phyloP scores from a whole-genome alignment of 1,140 invertebrate species.

The Drosophila insularis region DNA sequence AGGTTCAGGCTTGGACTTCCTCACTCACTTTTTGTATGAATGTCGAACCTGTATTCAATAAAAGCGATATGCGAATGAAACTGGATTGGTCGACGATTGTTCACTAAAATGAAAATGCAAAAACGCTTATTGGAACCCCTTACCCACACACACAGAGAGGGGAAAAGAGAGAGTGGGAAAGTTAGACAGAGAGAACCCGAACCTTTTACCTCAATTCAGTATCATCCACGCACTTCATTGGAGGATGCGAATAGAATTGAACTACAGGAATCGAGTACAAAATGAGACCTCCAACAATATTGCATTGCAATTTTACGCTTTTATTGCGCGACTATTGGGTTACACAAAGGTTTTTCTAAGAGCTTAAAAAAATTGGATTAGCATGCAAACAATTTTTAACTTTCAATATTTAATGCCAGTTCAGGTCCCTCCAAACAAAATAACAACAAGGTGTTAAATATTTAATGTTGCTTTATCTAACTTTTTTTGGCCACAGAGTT shows the following conservation, averaged over 20 bases:
- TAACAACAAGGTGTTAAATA: not conserved
- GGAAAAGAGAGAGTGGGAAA: too few relatives aligned
- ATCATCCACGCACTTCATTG: constrained; percentile 14
- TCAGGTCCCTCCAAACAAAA: too few relatives aligned
- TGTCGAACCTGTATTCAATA: constrained; percentile 18
- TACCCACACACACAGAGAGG: constrained; percentile 5
- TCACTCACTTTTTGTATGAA: not conserved
- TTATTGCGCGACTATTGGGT: constrained; percentile 6
- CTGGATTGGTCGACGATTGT: constrained; percentile 1
- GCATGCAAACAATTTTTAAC: not conserved
- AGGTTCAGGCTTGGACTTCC: not conserved
- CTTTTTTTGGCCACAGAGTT: constrained; percentile 10
- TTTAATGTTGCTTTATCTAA: not conserved
- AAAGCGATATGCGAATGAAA: constrained; percentile 11
- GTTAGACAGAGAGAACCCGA: not conserved
- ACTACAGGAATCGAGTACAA: not conserved
- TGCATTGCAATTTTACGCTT: constrained; percentile 14
- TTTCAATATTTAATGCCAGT: not conserved
- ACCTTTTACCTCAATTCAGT: not conserved
- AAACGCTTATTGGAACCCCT: constrained; percentile 15
- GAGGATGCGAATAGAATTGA: constrained; percentile 3
- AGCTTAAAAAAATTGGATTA: not conserved
- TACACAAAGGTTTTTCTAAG: not conserved
- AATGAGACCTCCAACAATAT: not conserved
- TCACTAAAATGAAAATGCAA: constrained; percentile 18